Conservation (phyloP, 2,797 vertebrate species). For the Bryconaethiops microstoma region DNA sequence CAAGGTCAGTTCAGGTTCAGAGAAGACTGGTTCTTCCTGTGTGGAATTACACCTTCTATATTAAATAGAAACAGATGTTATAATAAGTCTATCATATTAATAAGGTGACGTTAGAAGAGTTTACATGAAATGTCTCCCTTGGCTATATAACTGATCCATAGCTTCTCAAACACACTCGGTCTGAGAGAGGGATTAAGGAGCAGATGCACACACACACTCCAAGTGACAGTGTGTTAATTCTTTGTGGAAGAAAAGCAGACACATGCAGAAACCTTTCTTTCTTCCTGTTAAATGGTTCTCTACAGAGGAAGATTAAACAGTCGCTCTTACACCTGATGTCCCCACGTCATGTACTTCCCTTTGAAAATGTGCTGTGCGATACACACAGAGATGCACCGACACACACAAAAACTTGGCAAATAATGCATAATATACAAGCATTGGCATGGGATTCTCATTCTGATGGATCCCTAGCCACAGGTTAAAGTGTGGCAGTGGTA, state of each 20-base stretch:
- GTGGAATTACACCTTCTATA: not conserved
- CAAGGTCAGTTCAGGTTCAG: not conserved
- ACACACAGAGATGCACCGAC: not conserved
- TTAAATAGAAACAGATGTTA: not conserved
- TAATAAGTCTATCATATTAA: not conserved
- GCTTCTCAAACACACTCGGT: not conserved
- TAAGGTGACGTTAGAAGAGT: not conserved
- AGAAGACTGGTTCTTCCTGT: not conserved
- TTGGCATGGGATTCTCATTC: too few species aligned
- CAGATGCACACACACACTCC: not conserved
- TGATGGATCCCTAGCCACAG: not conserved
- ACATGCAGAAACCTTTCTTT: conserved; percentile 12
- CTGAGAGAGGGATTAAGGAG: conserved; percentile 1
- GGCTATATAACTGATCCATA: conserved; percentile 3
- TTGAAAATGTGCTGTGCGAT: not conserved
- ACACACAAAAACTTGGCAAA: too few species aligned
- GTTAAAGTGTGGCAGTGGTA: not conserved
- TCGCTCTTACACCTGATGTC: conserved; percentile 5
- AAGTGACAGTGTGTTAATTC: conserved; percentile 22
- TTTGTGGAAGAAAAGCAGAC: conserved; percentile 28
- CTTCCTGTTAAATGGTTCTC: conserved; percentile 45
- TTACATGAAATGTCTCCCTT: conserved; percentile 4
- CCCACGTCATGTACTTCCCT: not conserved
- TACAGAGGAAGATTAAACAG: conserved; percentile 20
- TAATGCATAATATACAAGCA: not conserved